Evolutionary conservation across 2,888 invertebrate species (phyloP).

Genomic region (Drosophila greeni): DNA sequence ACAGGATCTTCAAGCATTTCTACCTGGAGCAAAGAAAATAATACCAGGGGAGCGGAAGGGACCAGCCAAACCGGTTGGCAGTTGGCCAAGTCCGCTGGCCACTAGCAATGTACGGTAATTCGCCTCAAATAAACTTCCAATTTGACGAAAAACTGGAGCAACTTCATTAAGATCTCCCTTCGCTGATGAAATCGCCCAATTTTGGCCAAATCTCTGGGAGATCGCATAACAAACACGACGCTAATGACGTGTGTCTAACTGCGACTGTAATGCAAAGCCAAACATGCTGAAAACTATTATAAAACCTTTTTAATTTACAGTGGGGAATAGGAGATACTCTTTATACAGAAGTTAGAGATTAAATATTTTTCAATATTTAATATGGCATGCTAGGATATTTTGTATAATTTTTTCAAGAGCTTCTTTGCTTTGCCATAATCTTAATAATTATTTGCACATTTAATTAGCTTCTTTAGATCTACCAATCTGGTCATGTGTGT

Average conservation of each 20-base stretch:
- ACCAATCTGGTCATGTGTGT: slow-evolving; percentile 13
- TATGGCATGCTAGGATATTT: background rate
- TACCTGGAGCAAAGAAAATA: slow-evolving; percentile 24
- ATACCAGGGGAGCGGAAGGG: slow-evolving; percentile 1
- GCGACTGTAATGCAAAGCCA: slow-evolving; percentile 25
- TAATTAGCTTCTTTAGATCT: background rate
- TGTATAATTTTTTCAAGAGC: background rate
- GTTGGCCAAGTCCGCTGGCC: slow-evolving; percentile 25
- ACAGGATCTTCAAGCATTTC: slow-evolving; percentile 30
- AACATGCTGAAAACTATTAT: slow-evolving; percentile 11
- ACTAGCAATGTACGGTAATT: slow-evolving; percentile 34
- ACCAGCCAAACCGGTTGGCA: slow-evolving; percentile 33
- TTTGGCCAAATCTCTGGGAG: slow-evolving; percentile 46
- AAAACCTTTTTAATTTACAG: background rate
- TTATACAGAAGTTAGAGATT: background rate
- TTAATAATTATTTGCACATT: background rate
- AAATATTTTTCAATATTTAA: background rate
- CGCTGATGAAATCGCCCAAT: slow-evolving; percentile 57
- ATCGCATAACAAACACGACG: slow-evolving; percentile 63
- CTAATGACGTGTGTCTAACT: slow-evolving; percentile 62
- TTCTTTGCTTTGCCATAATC: background rate
- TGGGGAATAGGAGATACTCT: slow-evolving; percentile 18
- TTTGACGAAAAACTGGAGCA: slow-evolving; percentile 65
- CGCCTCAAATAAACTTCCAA: slow-evolving; percentile 59
- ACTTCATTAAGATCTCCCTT: slow-evolving; percentile 61